Base-by-base conservation (phyloP, 2,888 invertebrate genomes). In the Allygus modestus region DNA sequence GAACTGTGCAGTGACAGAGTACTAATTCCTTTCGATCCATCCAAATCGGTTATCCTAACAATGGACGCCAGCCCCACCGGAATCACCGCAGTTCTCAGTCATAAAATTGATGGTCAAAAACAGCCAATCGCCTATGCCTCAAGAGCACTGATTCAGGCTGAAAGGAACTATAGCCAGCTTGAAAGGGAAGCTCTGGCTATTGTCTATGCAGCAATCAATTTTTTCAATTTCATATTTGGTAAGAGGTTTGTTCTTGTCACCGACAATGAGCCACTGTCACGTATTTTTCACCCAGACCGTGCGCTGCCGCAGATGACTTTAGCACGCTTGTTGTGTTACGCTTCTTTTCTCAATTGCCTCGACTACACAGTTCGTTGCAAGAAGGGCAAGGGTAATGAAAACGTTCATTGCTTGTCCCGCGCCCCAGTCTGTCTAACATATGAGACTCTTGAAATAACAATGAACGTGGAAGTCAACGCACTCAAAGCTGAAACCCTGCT, bases 201-300 rank as follows among this genome's bases (percentile, higher is more conserved):
- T 5, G 69, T 85, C 65, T 86, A 77, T 20, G 54, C 28, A 46
- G 71, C n/a, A 7, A 37, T 1, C 5, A 1, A 54, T 43, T 77
- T 43, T 43, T 77, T n/a, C 23, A 43, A 46, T 12, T 77, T 41
- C 15, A 7, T 77, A 17, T 43, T 41, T 77, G 77, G 77, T 1
- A 17, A 20, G 31, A 17, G 15, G 0, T 85, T 85, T 43, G 17
- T 37, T 23, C 84, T 85, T 4, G 79, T 84, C 9, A 86, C 85
- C 0, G 86, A 86, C 54, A 85, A 85, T 73, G 41, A 86, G 31
- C 85, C 85, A 20, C 26, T 86, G 2, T 58, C 79, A 15, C 31
- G 75, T 15, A 86, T 86, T 73, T 85, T 85, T 41, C 82, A 84
- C 28, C 85, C 33, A 15, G 33, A 84, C 41, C 54, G 69, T 11